These are phyloP conservation scores for Resseliella maxima DNA, from an alignment of 2,888 invertebrate genomes.

Conservation along the genomic window DNA sequence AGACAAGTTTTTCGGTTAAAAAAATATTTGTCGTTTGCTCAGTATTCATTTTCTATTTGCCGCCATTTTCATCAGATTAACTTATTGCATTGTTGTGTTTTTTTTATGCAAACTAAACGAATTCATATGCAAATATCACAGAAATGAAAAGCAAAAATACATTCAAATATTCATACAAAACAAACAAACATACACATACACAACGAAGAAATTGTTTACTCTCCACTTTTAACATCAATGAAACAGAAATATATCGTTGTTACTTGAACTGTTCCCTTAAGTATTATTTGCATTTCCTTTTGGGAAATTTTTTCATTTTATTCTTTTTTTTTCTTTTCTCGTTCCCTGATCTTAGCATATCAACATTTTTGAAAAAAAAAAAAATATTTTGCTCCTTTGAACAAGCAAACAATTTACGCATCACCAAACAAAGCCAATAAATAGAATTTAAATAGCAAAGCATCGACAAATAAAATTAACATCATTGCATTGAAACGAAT, in stretches of 20 bases:
- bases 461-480: too few species aligned
- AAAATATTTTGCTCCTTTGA: too few species aligned
- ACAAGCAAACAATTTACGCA: too few species aligned
- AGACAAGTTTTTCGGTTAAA: not conserved
- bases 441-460: too few species aligned
- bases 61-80: not conserved
- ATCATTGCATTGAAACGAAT: too few species aligned
- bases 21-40: not conserved
- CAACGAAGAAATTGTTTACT: not conserved
- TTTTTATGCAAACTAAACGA: not conserved
- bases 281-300: not conserved
- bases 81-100: slow-evolving; percentile 36
- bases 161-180: too few species aligned
- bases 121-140: slow-evolving; percentile 30
- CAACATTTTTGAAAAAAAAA: too few species aligned
- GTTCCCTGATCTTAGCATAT: too few species aligned
- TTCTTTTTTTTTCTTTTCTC: not conserved
- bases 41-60: not conserved
- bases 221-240: not conserved
- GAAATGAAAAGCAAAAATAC: not conserved
- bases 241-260: too few species aligned
- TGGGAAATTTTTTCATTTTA: not conserved
- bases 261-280: too few species aligned
- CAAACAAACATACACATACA: not conserved
- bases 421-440: too few species aligned